phyloP scores from a whole-genome alignment of 2,797 vertebrate species.

The Eremophila alpestris region DNA sequence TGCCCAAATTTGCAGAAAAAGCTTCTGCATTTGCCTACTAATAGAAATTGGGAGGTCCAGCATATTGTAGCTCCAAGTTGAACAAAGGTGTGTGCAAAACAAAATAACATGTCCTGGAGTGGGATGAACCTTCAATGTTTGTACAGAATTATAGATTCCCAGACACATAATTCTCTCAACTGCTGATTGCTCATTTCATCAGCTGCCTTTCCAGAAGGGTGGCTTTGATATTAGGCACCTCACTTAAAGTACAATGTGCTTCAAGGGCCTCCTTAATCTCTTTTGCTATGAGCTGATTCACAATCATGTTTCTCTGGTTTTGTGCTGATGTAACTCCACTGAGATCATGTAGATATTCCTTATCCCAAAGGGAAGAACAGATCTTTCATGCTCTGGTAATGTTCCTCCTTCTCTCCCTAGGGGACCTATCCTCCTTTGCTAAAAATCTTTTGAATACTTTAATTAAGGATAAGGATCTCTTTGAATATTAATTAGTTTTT shows the following conservation, averaged over 20 bases:
- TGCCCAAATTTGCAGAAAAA: neutral
- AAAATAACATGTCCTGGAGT: neutral
- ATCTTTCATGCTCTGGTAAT: neutral
- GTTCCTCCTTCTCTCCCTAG: neutral
- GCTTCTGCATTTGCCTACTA: neutral
- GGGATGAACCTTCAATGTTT: neutral
- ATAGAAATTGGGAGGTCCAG: neutral
- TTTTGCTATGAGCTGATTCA: neutral
- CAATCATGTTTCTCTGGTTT: neutral
- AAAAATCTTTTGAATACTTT: conserved; percentile 39
- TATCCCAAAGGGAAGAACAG: conserved; percentile 9
- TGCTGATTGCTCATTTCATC: neutral
- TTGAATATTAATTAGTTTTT: conserved; percentile 59
- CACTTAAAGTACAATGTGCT: neutral
- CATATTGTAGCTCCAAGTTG: neutral
- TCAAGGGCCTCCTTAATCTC: neutral
- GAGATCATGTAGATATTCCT: conserved; percentile 12
- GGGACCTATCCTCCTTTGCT: conserved; percentile 19
- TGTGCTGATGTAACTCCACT: conserved; percentile 3
- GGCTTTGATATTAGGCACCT: neutral
- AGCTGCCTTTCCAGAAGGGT: neutral
- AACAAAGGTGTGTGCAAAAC: neutral
- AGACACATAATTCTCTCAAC: neutral
- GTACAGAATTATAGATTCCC: neutral
- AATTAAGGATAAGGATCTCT: conserved; percentile 52